Evolutionary conservation across 2,113 vertebrate genomes (phyloP), one percentile per base, ranked within the genome.

Genomic region (Elachura formosa): DNA sequence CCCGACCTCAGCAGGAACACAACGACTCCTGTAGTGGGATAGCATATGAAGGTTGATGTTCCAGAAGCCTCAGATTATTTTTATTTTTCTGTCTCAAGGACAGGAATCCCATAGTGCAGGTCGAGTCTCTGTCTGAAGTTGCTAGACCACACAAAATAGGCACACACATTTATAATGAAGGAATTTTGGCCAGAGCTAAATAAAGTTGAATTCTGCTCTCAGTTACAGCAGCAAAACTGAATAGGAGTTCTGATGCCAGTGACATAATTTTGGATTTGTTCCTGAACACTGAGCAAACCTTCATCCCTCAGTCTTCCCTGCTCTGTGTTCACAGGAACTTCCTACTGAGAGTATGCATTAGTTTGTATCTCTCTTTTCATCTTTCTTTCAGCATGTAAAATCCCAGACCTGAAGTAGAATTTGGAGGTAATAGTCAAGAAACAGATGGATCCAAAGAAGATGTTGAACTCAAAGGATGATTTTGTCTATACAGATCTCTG

Each of bases 341-440:
- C 92, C 40, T 71, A 63, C 52, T 67, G 71, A 88, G 71, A 22
- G 23, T 64, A 41, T 56, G 25, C 61, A 75, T 52, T 93, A 45
- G 24, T 85, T 76, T 84, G 45, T 89, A 36, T 61, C 67, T 84
- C 41, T 55, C 62, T 91, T 93, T 89, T 73, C 68, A 91, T 92
- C 58, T 80, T 94, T 55, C 59, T 96, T 96, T 95, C 90, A 75
- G 64, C 48, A 23, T 64, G 63, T 77, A 64, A 94, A 92, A 90
- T 73, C 64, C 16, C 54, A 86, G 80, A 18, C 58, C 87, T 14
- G 6, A 90, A 93, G 76, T 26, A 84, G 79, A 76, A 66, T 28
- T 86, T 82, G 19, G 40, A 73, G 46, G 67, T 49, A 77, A 15
- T 48, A 62, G 52, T 72, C 67, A 72, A 84, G 77, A 94, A 89